phyloP scores from a whole-genome alignment of 2,113 vertebrate genomes.

The Ctenomys sociabilis region DNA sequence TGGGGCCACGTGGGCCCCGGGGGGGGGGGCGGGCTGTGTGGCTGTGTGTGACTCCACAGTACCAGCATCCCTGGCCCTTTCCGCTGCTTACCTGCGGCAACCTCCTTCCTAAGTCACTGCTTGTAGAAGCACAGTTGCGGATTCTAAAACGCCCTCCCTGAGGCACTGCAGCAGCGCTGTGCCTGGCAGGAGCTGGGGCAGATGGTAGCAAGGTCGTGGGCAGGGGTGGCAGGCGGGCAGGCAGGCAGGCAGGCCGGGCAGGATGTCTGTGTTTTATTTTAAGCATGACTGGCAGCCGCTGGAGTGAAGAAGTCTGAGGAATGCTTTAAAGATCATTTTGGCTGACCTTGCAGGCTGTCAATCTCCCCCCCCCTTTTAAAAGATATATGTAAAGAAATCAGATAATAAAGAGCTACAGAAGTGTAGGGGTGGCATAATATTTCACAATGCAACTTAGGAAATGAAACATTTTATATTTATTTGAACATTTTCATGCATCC shows the following conservation, averaged over 20 bases:
- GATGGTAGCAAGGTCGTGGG: background rate
- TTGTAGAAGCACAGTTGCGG: background rate
- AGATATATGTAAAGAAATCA: constrained; percentile 5
- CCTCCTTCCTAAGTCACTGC: background rate
- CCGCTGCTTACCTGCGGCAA: background rate
- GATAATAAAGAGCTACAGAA: background rate
- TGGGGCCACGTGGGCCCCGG: background rate
- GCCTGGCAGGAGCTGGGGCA: no score
- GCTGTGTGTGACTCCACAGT: background rate
- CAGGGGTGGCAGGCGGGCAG: background rate
- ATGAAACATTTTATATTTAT: constrained; percentile 13
- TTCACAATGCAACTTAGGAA: background rate
- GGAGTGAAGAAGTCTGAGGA: constrained; percentile 4
- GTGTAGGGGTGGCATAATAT: background rate
- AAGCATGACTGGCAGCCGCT: background rate
- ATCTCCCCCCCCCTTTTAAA: background rate
- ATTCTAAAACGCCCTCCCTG: background rate
- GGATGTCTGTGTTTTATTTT: constrained; percentile 21
- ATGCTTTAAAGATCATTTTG: background rate
- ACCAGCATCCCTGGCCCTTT: background rate
- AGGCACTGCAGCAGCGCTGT: background rate
- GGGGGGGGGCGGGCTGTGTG: no score
- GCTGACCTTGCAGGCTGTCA: background rate
- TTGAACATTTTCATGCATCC: background rate
- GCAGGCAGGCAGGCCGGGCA: background rate